These are phyloP conservation scores for Psittacara wagleri DNA, from an alignment of 2,113 vertebrate species.

Conservation along the genomic window DNA sequence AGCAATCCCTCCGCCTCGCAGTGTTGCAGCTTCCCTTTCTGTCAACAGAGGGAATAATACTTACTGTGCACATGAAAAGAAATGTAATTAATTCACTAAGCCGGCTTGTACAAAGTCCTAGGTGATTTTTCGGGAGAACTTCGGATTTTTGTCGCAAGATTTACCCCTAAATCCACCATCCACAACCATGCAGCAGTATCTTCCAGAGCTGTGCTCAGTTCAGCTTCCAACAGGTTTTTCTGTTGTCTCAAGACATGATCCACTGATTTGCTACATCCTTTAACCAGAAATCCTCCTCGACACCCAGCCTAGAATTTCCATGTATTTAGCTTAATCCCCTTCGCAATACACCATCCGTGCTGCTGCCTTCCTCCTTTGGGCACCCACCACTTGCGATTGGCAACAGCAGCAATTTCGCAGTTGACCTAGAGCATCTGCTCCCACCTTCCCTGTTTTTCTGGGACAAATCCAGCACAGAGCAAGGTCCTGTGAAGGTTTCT, in stretches of 20 bases:
- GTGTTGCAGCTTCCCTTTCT: neutral
- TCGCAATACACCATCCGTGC: neutral
- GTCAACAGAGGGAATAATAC: neutral
- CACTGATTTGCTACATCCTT: neutral
- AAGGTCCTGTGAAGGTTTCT: neutral
- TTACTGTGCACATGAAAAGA: neutral
- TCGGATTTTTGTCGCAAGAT: neutral
- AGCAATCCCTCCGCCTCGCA: rapidly evolving
- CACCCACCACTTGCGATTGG: neutral
- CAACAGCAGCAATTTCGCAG: neutral
- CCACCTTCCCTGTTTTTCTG: neutral
- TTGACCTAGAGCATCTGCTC: neutral
- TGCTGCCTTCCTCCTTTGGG: neutral
- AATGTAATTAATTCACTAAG: neutral
- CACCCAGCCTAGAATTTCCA: neutral
- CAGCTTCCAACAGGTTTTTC: neutral
- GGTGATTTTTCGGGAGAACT: neutral
- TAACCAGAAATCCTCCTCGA: rapidly evolving
- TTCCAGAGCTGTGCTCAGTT: neutral
- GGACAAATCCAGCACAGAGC: neutral
- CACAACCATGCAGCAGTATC: neutral
- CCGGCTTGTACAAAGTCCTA: neutral
- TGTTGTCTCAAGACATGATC: rapidly evolving
- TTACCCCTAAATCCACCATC: neutral
- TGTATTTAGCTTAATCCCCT: neutral